Evolutionary conservation across 2,113 vertebrate genomes (phyloP).

Genomic region (Salvelinus alpinus): DNA sequence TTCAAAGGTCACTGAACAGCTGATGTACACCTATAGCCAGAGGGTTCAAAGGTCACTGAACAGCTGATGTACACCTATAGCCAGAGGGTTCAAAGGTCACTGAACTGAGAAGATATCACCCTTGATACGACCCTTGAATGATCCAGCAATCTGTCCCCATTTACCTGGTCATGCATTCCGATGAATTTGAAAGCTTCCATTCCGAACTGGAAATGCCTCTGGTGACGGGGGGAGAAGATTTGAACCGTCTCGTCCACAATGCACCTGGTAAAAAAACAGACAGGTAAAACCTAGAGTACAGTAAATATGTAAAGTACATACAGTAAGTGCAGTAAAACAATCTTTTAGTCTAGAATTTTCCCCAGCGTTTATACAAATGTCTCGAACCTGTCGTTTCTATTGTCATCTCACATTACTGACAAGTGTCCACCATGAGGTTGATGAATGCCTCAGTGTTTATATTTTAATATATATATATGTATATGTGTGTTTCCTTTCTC

Average conservation of each 20-base stretch:
- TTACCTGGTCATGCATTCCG: slow-evolving; percentile 67
- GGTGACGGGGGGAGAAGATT: slow-evolving; percentile 9
- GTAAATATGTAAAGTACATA: not conserved
- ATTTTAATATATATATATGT: too few species aligned
- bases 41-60: too few species aligned
- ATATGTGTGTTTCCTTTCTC: too few species aligned
- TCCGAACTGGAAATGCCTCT: slow-evolving; percentile 58
- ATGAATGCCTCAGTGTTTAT: too few species aligned
- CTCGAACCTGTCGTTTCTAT: too few species aligned
- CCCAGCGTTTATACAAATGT: not conserved
- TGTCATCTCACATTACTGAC: not conserved
- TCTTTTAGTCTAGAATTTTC: not conserved
- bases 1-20: not conserved
- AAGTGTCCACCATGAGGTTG: not conserved
- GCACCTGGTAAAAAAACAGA: slow-evolving; percentile 50
- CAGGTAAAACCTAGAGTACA: not conserved
- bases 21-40: too few species aligned
- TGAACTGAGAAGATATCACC: not conserved
- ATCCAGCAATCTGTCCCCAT: too few species aligned
- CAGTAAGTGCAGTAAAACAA: not conserved
- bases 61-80: too few species aligned
- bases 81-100: too few species aligned
- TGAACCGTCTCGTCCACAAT: slow-evolving; percentile 54
- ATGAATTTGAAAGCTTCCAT: slow-evolving; percentile 75
- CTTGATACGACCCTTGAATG: too few species aligned